Conservation (phyloP, 2,888 invertebrate species). For the Volucella bombylans region DNA sequence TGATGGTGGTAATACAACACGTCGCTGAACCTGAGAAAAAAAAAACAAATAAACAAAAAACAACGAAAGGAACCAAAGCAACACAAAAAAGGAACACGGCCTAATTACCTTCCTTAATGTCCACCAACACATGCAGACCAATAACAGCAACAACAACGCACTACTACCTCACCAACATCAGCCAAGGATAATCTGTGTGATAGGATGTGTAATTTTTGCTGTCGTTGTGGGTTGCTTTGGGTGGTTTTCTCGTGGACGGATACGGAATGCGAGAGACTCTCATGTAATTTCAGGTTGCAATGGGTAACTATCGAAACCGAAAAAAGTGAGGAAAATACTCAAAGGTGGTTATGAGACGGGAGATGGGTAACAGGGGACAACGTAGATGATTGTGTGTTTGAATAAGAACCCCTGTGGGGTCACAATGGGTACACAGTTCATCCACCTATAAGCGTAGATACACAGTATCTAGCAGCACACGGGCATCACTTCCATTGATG, state of each 20-base stretch:
- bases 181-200: constrained; percentile 52
- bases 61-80: constrained; percentile 12
- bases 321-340: constrained; percentile 25
- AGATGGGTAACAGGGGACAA: constrained; percentile 9
- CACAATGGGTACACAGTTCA: constrained; percentile 59
- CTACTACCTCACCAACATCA: constrained; percentile 17
- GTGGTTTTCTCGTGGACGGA: constrained; percentile 32
- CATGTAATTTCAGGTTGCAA: constrained; percentile 54
- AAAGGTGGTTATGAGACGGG: not conserved
- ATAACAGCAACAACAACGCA: not conserved
- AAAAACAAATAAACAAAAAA: constrained; percentile 14
- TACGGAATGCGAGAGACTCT: constrained; percentile 38
- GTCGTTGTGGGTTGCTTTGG: constrained; percentile 16
- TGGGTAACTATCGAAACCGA: constrained; percentile 60
- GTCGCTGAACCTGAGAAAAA: constrained; percentile 36
- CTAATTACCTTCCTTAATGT: constrained; percentile 68
- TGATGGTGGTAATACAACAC: constrained; percentile 42
- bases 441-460: constrained; percentile 53
- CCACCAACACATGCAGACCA: constrained; percentile 26
- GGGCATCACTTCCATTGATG: constrained; percentile 27
- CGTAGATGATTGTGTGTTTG: not conserved
- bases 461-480: constrained; percentile 2
- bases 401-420: constrained; percentile 13
- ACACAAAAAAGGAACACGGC: constrained; percentile 49
- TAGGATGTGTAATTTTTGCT: constrained; percentile 13